Evolutionary conservation across 2,888 invertebrate genomes (phyloP).

Genomic region (Trissolcus japonicus): DNA sequence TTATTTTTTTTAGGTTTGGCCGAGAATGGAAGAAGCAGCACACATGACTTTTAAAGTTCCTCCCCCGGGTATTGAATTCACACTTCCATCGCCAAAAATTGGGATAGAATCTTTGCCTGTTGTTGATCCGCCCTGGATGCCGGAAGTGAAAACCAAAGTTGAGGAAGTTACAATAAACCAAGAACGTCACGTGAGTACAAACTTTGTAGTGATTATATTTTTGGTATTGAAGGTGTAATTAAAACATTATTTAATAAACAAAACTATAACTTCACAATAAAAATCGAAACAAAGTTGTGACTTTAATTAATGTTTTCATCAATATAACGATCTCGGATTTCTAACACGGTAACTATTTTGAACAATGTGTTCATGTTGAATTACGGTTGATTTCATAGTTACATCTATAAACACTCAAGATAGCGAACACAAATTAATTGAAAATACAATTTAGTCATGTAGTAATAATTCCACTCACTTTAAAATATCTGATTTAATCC

Average conservation of each 20-base stretch:
- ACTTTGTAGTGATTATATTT: background rate
- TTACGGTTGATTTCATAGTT: constrained; percentile 39
- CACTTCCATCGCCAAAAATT: constrained; percentile 98
- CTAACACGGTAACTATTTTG: constrained; percentile 48
- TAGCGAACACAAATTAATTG: constrained; percentile 18
- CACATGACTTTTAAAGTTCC: constrained; percentile 97
- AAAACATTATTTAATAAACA: too few species aligned
- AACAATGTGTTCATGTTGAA: constrained; percentile 44
- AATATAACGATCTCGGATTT: constrained; percentile 48
- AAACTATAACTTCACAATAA: background rate
- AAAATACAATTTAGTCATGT: constrained; percentile 17
- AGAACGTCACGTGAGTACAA: constrained; percentile 89
- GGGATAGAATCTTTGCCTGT: constrained; percentile 96
- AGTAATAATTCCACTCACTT: constrained; percentile 11
- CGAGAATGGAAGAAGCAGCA: constrained; percentile 98
- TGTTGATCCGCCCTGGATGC: constrained; percentile 99
- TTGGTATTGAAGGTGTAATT: background rate
- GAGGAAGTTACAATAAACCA: constrained; percentile 99
- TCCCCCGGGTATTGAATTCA: constrained; percentile 99
- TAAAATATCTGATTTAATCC: constrained; percentile 32
- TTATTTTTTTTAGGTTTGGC: constrained; percentile 82
- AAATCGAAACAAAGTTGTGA: constrained; percentile 7
- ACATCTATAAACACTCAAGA: constrained; percentile 19
- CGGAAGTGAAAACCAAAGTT: constrained; percentile 97
- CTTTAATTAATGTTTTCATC: constrained; percentile 46